phyloP scores from a whole-genome alignment of 2,888 invertebrate species.

The Cheilosia vernalis region DNA sequence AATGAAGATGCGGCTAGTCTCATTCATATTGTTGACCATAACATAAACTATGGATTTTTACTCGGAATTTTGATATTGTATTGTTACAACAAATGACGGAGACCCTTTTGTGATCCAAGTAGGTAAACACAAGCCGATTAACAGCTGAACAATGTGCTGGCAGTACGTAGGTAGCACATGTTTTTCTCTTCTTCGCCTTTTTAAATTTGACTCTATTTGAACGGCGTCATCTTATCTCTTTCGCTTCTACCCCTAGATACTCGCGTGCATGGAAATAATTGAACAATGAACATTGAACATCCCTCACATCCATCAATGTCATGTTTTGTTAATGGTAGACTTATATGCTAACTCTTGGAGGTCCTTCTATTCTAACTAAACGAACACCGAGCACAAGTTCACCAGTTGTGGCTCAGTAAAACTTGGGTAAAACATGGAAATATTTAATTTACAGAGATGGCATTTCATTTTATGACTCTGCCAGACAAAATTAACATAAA shows the following conservation, averaged over 20 bases:
- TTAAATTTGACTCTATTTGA: background rate
- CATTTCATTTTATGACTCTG: constrained; percentile 43
- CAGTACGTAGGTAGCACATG: constrained; percentile 48
- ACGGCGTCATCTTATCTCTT: constrained; percentile 29
- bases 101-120: constrained; percentile 57
- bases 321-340: background rate
- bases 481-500: constrained; percentile 50
- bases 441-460: constrained; percentile 7
- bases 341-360: background rate
- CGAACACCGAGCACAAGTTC: background rate
- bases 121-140: constrained; percentile 50
- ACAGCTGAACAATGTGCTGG: constrained; percentile 61
- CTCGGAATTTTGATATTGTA: constrained; percentile 29
- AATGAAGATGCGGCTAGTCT: constrained; percentile 42
- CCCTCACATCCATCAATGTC: constrained; percentile 40
- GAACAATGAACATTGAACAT: constrained; percentile 49
- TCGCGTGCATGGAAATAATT: background rate
- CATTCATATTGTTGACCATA: constrained; percentile 32
- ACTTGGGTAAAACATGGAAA: constrained; percentile 40
- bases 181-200: background rate
- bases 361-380: constrained; percentile 8
- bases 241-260: constrained; percentile 18
- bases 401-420: constrained; percentile 5
- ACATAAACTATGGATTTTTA: constrained; percentile 39
- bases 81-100: constrained; percentile 18